A percentile compares a stretch with the other conserved stretches of the same genome.
Conservation (phyloP, 2,888 invertebrate species). For the Mechanitis messenoides region DNA sequence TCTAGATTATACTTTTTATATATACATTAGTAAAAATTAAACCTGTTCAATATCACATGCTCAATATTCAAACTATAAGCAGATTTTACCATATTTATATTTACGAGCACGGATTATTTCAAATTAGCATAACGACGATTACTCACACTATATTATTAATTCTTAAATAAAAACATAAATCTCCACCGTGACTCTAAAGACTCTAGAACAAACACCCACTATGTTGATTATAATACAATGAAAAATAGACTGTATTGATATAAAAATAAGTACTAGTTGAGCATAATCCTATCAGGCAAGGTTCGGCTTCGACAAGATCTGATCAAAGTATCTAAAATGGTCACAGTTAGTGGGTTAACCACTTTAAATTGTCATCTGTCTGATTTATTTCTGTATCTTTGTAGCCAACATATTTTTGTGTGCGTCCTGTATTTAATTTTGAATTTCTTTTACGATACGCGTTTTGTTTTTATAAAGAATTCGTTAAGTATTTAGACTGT, state of each 20-base stretch:
- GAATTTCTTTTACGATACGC: conserved; percentile 25
- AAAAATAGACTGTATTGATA: conserved; percentile 47
- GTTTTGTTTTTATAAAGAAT: conserved; percentile 17
- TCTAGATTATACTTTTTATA: background rate
- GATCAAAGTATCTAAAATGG: conserved; percentile 78
- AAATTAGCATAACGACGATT: conserved; percentile 72
- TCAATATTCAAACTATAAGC: conserved; percentile 13
- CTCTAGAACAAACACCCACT: conserved; percentile 72
- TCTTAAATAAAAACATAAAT: conserved; percentile 76
- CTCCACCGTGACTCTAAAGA: conserved; percentile 61
- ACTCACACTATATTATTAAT: conserved; percentile 69
- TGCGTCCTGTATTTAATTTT: conserved; percentile 42
- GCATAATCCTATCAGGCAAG: conserved; percentile 36
- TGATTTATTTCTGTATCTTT: conserved; percentile 76
- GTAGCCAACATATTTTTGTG: conserved; percentile 71
- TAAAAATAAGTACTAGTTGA: conserved; percentile 39
- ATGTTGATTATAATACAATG: conserved; percentile 36
- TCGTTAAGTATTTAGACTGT: conserved; percentile 9
- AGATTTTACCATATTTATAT: conserved; percentile 34
- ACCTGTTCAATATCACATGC: background rate
- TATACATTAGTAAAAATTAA: background rate
- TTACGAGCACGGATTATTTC: conserved; percentile 54
- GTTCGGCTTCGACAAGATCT: conserved; percentile 70
- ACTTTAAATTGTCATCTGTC: conserved; percentile 78
- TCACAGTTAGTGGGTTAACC: conserved; percentile 78